phyloP scores from a whole-genome alignment of 2,113 vertebrate genomes.

The Mastomys coucha region DNA sequence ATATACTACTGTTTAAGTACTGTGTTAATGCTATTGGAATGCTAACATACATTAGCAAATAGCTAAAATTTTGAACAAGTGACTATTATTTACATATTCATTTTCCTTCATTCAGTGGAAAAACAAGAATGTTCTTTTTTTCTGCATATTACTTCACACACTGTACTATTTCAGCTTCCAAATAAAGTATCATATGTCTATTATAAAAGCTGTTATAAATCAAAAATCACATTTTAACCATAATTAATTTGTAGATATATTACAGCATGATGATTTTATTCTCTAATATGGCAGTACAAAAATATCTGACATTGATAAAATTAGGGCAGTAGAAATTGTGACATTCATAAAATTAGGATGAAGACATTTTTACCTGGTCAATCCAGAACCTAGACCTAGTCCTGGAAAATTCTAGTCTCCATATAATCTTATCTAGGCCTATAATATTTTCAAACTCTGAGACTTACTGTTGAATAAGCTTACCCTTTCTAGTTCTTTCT shows the following conservation, averaged over 20 bases:
- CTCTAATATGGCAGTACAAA: not conserved
- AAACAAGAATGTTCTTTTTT: slow-evolving; percentile 30
- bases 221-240: slow-evolving; percentile 42
- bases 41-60: not conserved
- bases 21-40: not conserved
- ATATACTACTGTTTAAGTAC: not conserved
- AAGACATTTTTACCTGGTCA: not conserved
- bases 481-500: too few relatives aligned
- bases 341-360: not conserved
- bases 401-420: too few relatives aligned
- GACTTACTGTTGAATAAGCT: too few relatives aligned
- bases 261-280: slow-evolving; percentile 42
- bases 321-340: not conserved
- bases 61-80: slow-evolving; percentile 19
- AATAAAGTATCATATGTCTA: slow-evolving; percentile 55
- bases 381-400: not conserved
- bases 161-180: slow-evolving; percentile 50
- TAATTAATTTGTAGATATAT: slow-evolving; percentile 57
- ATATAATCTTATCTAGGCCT: too few relatives aligned
- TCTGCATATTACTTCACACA: slow-evolving; percentile 34
- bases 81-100: not conserved
- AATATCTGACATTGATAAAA: not conserved
- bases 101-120: not conserved
- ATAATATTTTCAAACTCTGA: too few relatives aligned
- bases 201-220: slow-evolving; percentile 61